phyloP scores from a whole-genome alignment of 2,797 vertebrate genomes.

The Anomalospiza imberbis region DNA sequence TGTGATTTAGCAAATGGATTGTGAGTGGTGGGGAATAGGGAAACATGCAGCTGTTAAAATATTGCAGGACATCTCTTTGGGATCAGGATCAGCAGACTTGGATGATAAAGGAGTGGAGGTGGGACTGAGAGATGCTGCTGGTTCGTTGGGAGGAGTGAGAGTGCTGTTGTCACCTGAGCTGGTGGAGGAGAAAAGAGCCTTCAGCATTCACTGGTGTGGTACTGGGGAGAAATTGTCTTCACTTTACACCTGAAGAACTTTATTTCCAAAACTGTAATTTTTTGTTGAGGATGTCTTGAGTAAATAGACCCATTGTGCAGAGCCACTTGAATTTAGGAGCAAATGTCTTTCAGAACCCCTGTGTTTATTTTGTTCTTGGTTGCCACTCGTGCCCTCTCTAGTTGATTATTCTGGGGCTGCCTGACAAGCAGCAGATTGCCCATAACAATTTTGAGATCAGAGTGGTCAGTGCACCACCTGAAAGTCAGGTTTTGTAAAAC shows the following conservation, averaged over 20 bases:
- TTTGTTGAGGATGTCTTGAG: neutral
- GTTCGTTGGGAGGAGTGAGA: rapidly evolving
- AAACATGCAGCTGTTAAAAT: neutral
- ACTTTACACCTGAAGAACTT: neutral
- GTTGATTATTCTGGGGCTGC: neutral
- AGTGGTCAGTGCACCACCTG: neutral
- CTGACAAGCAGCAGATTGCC: neutral
- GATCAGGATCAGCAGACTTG: neutral
- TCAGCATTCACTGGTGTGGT: neutral
- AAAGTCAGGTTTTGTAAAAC: neutral
- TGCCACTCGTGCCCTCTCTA: rapidly evolving
- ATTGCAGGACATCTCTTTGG: neutral
- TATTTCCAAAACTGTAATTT: neutral
- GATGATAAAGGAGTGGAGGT: neutral
- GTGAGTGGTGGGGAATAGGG: neutral
- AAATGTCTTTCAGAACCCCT: neutral
- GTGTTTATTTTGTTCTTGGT: neutral
- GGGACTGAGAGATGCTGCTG: neutral
- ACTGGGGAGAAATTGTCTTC: rapidly evolving
- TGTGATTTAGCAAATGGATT: neutral
- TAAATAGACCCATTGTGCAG: neutral
- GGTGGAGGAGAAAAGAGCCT: neutral
- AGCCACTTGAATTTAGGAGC: neutral
- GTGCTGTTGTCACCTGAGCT: neutral
- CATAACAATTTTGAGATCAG: neutral